Conservation (phyloP, 2,888 invertebrate genomes). For the Clostera curtula region DNA sequence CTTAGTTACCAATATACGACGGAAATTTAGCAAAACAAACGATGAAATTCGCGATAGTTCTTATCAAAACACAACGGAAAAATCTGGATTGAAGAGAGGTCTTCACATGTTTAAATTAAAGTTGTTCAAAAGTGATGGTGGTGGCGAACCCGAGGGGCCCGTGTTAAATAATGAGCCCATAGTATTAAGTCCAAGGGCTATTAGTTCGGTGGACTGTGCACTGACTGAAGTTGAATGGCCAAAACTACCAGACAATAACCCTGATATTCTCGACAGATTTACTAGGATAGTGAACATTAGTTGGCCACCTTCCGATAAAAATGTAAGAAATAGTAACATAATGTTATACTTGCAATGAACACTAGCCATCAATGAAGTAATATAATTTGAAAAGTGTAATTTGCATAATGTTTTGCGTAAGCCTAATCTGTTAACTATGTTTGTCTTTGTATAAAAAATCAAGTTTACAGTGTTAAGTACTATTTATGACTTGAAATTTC, state of each 20-base stretch:
- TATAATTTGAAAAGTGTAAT: too few species aligned
- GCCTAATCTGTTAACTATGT: too few species aligned
- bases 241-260: slow-evolving; percentile 59
- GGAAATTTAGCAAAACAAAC: slow-evolving; percentile 54
- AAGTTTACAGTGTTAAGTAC: neutral
- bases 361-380: too few species aligned
- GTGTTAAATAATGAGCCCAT: slow-evolving; percentile 46
- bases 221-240: slow-evolving; percentile 74
- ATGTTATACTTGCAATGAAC: too few species aligned
- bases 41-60: slow-evolving; percentile 33
- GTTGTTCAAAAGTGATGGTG: slow-evolving; percentile 37
- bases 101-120: slow-evolving; percentile 52
- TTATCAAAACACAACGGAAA: slow-evolving; percentile 33
- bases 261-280: slow-evolving; percentile 65
- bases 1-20: slow-evolving; percentile 56
- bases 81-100: slow-evolving; percentile 46
- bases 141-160: too few species aligned
- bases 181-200: slow-evolving; percentile 73
- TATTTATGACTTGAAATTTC: too few species aligned
- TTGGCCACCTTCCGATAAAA: slow-evolving; percentile 34
- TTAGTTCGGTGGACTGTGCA: slow-evolving; percentile 57
- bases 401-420: too few species aligned
- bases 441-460: neutral
- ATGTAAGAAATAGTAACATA: too few species aligned
- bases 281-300: slow-evolving; percentile 59